phyloP scores from a whole-genome alignment of 1,140 invertebrate genomes.

The Mercenaria mercenaria region DNA sequence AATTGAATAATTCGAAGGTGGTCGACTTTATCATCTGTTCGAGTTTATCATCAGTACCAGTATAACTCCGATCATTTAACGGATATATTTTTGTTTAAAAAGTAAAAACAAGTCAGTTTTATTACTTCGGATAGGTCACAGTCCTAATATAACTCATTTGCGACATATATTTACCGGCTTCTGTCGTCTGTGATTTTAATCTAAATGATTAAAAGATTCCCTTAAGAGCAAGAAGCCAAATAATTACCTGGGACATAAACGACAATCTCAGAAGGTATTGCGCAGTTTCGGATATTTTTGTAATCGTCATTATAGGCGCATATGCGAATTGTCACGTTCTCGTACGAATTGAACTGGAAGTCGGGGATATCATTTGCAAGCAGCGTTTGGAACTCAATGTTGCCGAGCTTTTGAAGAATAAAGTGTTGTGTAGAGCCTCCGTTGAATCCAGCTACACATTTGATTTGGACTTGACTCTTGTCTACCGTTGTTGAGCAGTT shows the following conservation, averaged over 20 bases:
- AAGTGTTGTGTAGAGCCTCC: slow-evolving; percentile 72
- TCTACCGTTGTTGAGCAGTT: slow-evolving; percentile 56
- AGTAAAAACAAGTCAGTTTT: too few species aligned
- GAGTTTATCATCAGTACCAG: too few species aligned
- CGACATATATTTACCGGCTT: too few species aligned
- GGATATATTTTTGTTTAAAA: too few species aligned
- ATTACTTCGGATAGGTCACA: too few species aligned
- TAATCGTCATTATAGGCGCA: slow-evolving; percentile 68
- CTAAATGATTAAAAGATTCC: too few species aligned
- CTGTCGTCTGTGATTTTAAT: too few species aligned
- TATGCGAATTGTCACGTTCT: slow-evolving; percentile 65
- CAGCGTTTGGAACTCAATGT: slow-evolving; percentile 10
- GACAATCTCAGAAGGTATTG: neutral
- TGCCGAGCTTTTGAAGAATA: slow-evolving; percentile 57
- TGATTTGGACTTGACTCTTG: slow-evolving; percentile 4
- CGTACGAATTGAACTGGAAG: slow-evolving; percentile 49
- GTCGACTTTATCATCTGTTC: too few species aligned
- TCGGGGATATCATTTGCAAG: slow-evolving; percentile 21
- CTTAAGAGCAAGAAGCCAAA: too few species aligned
- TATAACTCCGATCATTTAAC: too few species aligned
- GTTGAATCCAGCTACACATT: slow-evolving; percentile 70
- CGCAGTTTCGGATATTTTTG: slow-evolving; percentile 51
- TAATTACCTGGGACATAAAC: slow-evolving; percentile 7
- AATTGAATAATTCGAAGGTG: too few species aligned
- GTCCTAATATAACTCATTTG: too few species aligned